Evolutionary conservation across 2,888 invertebrate genomes (phyloP), one percentile per base, ranked within the genome.

Genomic region (Encarsia formosa): DNA sequence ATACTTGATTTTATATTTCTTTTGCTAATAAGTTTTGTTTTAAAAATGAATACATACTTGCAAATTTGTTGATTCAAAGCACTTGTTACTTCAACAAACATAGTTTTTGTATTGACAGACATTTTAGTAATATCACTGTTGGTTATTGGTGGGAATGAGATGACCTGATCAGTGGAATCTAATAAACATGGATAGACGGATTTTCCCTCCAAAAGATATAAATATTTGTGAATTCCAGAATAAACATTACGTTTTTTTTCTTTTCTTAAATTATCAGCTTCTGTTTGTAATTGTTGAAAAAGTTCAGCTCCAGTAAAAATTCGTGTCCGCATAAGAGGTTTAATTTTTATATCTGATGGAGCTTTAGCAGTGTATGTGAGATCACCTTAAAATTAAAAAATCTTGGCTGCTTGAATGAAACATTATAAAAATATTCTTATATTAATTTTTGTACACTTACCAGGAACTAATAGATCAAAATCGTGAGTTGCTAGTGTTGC

Each of bases 401-500:
- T n/a, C n/a, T 78, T 78, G 0, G 89, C 87, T 51, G 86, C 86
- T 74, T 88, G 91, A 1, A 76, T 71, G 31, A 86, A 68, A 60
- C 81, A 77, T 54, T 82, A 81, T 77, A 29, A 13, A 29, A 29
- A 29, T 29, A 13, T 29, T 8, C 29, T 29, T n/a, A 34, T 34
- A 34, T 34, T 34, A 9, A 26, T 18, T 49, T n/a, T 16, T 22
- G 16, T 46, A 22, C n/a, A n/a, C 15, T 16, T 48, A 85, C 79
- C 75, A 75, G 82, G 69, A 29, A 78, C 74, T 54, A 91, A 75
- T 63, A 83, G 81, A 34, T 75, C 77, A 57, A 87, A 73, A 69
- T 91, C 91, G 71, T 92, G 92, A 0, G 91, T 91, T 3, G 91
- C 91, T 52, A 91, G 86, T 0, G 91, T 90, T 0, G 89, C 87